Percentiles rank a stretch among this genome's conserved stretches.
Evolutionary conservation across 1,140 invertebrate genomes (phyloP).

Genomic region (Drosophila sechellia): DNA sequence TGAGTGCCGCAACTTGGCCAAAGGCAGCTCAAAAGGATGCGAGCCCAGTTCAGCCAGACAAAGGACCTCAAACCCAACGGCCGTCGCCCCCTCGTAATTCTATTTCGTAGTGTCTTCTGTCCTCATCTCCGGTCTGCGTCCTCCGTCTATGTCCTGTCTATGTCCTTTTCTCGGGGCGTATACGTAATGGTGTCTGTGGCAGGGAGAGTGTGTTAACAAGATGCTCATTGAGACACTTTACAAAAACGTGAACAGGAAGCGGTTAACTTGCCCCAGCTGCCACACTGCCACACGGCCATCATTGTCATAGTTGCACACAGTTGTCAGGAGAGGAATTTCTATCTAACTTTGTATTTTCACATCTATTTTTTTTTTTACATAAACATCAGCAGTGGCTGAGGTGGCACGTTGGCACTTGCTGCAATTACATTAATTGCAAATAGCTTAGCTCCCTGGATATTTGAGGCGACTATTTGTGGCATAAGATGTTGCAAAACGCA

Average conservation of each 20-base stretch:
- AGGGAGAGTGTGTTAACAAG: constrained; percentile 72
- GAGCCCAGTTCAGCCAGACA: constrained; percentile 1
- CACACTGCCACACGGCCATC: not conserved
- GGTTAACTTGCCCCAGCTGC: constrained; percentile 18
- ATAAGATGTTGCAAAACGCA: not conserved
- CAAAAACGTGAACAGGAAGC: constrained; percentile 48
- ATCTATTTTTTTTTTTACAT: not conserved
- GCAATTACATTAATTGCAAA: constrained; percentile 28
- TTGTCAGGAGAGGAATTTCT: not conserved
- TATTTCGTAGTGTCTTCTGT: constrained; percentile 59
- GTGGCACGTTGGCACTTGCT: constrained; percentile 11
- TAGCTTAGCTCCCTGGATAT: constrained; percentile 4
- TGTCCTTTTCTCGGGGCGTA: constrained; percentile 1
- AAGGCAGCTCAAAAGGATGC: not conserved
- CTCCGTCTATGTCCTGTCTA: not conserved
- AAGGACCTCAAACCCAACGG: constrained; percentile 1
- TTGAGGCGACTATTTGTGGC: not conserved
- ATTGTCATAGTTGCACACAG: constrained; percentile 15
- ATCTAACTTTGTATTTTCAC: not conserved
- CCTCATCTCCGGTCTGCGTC: constrained; percentile 27
- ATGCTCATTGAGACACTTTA: constrained; percentile 76
- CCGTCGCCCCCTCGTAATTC: constrained; percentile 49
- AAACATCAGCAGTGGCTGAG: not conserved
- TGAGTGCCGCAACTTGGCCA: constrained; percentile 56
- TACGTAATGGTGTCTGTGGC: constrained; percentile 49